Evolutionary conservation across 2,113 vertebrate genomes (phyloP), one percentile per base, ranked within the genome.

Genomic region (Neotragus moschatus): DNA sequence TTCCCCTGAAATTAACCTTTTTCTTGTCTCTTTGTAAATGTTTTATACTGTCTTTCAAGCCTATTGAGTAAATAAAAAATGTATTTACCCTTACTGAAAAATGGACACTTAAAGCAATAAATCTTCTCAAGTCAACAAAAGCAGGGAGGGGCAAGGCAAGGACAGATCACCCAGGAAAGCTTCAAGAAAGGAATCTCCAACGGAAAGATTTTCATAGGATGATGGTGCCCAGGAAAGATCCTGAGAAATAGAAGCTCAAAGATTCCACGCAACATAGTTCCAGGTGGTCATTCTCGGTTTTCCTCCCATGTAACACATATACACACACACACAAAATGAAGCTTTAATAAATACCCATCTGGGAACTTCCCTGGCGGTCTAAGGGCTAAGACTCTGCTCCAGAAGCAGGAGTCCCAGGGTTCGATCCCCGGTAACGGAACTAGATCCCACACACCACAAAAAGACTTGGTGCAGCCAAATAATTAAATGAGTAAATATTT

Each of bases 391-490:
- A 33, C 30, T 16, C 30, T 63, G 7, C 60, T 63, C 60, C 30
- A 33, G 15, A 63, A 33, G 60, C 60, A 33, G 60, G 30, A 63
- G 60, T 63, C 30, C 7, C 0, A 4, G 30, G 60, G 60, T 63
- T 63, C 0, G 0, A 63, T 63, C 15, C 4, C 60, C 1, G 2
- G 7, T 33, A 63, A 63, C 0, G 14, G 60, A 63, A 63, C 3
- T 63, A 63, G 60, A 33, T 33, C 30, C 30, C 30, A 63, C 60
- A 63, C 60, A 63, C 30, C 60, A 63, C 30, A 33, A 33, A 61
- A 33, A 63, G 30, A 17, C 60, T 33, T 7, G 30, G 60, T 63
- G 60, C 14, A 63, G 60, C 60, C 60, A 8, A 63, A 63, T 15
- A 33, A 33, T 33, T 63, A 63, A 63, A 61, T 33, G 6, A 61